These are phyloP conservation scores for Puntigrus tetrazona DNA, from an alignment of 2,113 vertebrate species.

Conservation along the genomic window DNA sequence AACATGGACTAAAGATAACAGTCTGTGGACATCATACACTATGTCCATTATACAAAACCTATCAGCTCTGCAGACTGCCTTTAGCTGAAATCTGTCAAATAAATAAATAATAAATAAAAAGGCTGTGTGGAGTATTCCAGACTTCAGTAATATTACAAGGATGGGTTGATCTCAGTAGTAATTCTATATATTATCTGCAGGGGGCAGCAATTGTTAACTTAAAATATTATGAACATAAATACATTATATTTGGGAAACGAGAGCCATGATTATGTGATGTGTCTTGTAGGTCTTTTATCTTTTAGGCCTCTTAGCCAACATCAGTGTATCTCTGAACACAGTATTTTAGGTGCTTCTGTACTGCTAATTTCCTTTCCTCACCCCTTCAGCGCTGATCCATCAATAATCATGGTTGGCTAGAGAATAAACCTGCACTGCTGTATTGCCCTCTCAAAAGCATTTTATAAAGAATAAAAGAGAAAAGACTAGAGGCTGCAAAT, in stretches of 20 bases:
- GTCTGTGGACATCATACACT: too few species aligned
- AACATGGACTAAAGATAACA: too few species aligned
- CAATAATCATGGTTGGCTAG: neutral
- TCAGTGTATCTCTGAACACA: neutral
- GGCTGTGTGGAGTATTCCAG: neutral
- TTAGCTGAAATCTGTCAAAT: too few species aligned
- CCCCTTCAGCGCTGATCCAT: neutral
- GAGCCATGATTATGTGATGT: neutral
- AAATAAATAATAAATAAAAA: too few species aligned
- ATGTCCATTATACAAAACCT: too few species aligned
- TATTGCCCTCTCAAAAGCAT: neutral
- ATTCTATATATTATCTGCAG: neutral
- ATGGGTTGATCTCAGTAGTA: neutral
- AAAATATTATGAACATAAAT: neutral
- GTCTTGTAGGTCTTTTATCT: slow-evolving; percentile 1
- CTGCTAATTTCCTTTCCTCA: neutral
- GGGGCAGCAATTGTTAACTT: neutral
- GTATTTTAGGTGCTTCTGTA: neutral
- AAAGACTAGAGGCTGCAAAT: neutral
- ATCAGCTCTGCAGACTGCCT: too few species aligned
- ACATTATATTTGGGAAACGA: neutral
- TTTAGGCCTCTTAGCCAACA: neutral
- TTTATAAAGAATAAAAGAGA: neutral
- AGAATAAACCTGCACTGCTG: too few species aligned
- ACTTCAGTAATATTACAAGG: neutral